These are phyloP conservation scores for Bedellia somnulentella DNA, from an alignment of 2,888 invertebrate genomes.

Conservation along the genomic window DNA sequence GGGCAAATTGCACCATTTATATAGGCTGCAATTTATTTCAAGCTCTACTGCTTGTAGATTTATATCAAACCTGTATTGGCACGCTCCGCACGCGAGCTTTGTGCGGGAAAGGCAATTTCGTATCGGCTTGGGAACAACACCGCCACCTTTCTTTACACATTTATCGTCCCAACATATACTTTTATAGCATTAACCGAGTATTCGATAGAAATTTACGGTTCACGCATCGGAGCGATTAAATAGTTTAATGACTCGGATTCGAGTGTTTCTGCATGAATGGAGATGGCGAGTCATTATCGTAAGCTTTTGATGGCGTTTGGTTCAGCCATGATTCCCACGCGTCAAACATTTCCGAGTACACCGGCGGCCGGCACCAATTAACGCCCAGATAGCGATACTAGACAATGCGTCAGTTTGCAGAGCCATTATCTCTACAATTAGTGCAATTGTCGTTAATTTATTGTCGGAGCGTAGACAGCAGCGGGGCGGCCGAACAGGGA, in stretches of 20 bases:
- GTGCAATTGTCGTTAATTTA: constrained; percentile 57
- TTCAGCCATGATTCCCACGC: constrained; percentile 35
- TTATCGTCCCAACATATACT: constrained; percentile 11
- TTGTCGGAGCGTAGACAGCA: constrained; percentile 29
- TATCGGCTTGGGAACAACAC: constrained; percentile 23
- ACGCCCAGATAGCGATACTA: constrained; percentile 32
- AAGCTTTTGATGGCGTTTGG: background rate
- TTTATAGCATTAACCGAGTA: constrained; percentile 1
- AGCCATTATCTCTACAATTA: constrained; percentile 53
- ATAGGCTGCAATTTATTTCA: constrained; percentile 46
- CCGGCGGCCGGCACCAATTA: constrained; percentile 23
- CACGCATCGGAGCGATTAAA: too few relatives aligned
- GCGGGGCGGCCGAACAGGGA: constrained; percentile 10
- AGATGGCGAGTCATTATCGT: too few relatives aligned
- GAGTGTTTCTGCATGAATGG: too few relatives aligned
- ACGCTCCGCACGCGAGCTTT: constrained; percentile 35
- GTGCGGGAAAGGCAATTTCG: constrained; percentile 38
- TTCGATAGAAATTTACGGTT: background rate
- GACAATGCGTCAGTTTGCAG: constrained; percentile 43
- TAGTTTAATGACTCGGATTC: too few relatives aligned
- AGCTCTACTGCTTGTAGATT: constrained; percentile 44
- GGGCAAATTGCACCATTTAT: constrained; percentile 31
- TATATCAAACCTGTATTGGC: constrained; percentile 43
- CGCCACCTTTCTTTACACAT: constrained; percentile 17
- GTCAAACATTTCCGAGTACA: constrained; percentile 31